Conservation (phyloP, 2,797 vertebrate species). For the Knipowitschia caucasica region DNA sequence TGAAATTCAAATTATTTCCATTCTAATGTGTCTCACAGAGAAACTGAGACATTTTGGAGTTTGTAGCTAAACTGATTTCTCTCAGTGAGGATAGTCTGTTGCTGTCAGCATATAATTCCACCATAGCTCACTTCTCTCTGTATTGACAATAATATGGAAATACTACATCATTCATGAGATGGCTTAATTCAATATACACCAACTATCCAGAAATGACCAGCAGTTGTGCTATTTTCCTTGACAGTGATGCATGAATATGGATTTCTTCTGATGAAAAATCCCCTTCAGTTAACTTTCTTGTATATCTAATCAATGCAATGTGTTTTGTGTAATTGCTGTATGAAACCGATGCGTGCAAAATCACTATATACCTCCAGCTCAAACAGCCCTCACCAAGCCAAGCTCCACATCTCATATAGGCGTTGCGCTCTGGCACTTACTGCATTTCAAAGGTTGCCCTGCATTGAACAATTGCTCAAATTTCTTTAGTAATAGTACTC, state of each 20-base stretch:
- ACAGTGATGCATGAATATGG: not conserved
- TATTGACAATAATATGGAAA: conserved; percentile 19
- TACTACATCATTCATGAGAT: not conserved
- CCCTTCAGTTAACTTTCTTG: not conserved
- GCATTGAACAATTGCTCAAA: too few relatives aligned
- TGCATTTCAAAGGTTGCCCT: too few relatives aligned
- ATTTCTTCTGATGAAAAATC: not conserved
- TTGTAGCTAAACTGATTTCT: not conserved
- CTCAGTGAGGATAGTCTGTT: not conserved
- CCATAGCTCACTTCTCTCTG: not conserved
- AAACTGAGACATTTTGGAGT: not conserved
- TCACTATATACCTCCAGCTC: too few relatives aligned
- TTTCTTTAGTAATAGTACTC: too few relatives aligned
- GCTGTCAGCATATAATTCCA: not conserved
- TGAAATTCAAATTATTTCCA: too few relatives aligned
- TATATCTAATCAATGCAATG: not conserved
- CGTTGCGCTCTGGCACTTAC: too few relatives aligned
- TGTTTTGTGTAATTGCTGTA: not conserved
- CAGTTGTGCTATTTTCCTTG: conserved; percentile 2
- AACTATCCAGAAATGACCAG: conserved; percentile 14
- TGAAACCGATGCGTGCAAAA: not conserved
- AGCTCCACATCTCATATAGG: too few relatives aligned
- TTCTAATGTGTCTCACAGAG: not conserved
- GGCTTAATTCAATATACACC: not conserved
- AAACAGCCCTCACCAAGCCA: too few relatives aligned